Conservation (phyloP, 2,888 invertebrate genomes). For the Sturmia bella region DNA sequence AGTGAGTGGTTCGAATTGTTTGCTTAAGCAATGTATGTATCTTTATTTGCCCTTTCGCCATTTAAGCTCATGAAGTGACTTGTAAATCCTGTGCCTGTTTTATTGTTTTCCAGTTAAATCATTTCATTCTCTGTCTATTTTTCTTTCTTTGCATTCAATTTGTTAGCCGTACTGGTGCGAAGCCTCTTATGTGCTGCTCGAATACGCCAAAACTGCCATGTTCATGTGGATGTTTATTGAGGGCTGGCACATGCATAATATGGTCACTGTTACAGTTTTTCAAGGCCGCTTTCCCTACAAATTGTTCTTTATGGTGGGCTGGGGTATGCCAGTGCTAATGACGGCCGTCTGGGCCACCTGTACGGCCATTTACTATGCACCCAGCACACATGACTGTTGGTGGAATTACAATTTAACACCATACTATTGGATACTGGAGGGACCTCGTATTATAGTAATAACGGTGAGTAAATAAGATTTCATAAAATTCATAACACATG, state of each 20-base stretch:
- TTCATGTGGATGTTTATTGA: constrained; percentile 99
- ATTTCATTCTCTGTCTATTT: constrained; percentile 1
- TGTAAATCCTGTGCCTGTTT: neutral
- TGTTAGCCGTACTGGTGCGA: constrained; percentile 91
- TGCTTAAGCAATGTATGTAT: neutral
- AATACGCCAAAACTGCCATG: constrained; percentile 94
- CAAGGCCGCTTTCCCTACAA: constrained; percentile 84
- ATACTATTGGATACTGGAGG: constrained; percentile 95
- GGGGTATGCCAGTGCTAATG: constrained; percentile 88
- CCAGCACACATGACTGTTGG: constrained; percentile 84
- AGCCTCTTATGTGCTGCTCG: constrained; percentile 89
- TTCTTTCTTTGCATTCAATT: neutral
- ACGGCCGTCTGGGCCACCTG: constrained; percentile 87
- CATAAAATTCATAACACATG: too few species aligned
- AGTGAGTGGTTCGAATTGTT: too few species aligned
- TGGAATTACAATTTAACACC: constrained; percentile 91
- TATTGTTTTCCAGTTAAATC: neutral
- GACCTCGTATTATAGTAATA: constrained; percentile 90
- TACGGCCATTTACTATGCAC: constrained; percentile 83
- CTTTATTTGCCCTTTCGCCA: constrained; percentile 51
- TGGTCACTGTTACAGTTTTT: constrained; percentile 89
- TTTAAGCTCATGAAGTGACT: neutral
- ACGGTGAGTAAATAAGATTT: constrained; percentile 84
- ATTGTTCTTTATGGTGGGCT: constrained; percentile 87
- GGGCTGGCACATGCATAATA: constrained; percentile 93